A percentile compares a stretch with the other conserved stretches of the same genome.
These are phyloP conservation scores for Helobdella robusta DNA, from an alignment of 2,888 invertebrate species.

Conservation along the genomic window DNA sequence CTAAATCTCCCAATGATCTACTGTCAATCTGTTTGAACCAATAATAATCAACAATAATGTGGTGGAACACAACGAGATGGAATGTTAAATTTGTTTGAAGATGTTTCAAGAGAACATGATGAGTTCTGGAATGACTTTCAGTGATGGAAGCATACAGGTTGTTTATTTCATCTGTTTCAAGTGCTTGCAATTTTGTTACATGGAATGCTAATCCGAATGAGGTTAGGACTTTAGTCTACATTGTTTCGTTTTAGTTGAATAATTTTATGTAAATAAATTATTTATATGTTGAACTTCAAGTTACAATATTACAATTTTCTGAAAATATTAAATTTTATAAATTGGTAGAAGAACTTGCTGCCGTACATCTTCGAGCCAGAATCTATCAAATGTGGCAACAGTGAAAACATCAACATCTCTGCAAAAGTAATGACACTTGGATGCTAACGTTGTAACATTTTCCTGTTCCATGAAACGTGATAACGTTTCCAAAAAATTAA, in stretches of 20 bases:
- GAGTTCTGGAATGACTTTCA: background rate
- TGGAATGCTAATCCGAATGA: background rate
- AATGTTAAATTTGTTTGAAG: background rate
- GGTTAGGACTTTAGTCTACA: background rate
- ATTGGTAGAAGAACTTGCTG: background rate
- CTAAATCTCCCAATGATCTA: background rate
- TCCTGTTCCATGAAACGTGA: too few species aligned
- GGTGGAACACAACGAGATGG: slow-evolving; percentile 16
- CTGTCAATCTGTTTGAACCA: slow-evolving; percentile 1
- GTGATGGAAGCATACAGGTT: background rate
- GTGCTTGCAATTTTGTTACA: background rate
- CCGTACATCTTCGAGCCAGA: background rate
- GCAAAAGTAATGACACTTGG: too few species aligned
- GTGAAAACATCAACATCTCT: too few species aligned
- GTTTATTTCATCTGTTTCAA: background rate
- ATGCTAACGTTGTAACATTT: too few species aligned
- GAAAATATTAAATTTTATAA: too few species aligned
- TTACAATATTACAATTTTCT: too few species aligned
- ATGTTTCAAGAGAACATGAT: slow-evolving; percentile 13
- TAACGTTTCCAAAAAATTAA: background rate
- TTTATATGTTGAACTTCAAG: too few species aligned
- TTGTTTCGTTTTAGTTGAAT: background rate
- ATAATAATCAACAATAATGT: background rate
- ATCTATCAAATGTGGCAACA: too few species aligned
- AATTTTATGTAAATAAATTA: background rate